These are phyloP conservation scores for Anoplopoma fimbria DNA, from an alignment of 2,113 vertebrate genomes.

Conservation along the genomic window DNA sequence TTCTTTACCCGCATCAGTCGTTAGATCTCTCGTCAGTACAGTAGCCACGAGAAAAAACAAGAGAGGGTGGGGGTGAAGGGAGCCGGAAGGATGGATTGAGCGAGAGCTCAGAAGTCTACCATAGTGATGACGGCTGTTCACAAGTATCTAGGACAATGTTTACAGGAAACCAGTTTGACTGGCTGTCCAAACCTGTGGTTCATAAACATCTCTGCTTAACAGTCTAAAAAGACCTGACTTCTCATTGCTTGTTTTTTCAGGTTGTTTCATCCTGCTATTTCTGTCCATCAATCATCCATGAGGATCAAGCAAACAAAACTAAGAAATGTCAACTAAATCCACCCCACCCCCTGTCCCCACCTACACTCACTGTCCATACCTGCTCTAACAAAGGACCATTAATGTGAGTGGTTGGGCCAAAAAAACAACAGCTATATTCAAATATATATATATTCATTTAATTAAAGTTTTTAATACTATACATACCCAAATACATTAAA, in stretches of 20 bases:
- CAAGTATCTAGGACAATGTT: slow-evolving; percentile 58
- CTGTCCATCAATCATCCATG: slow-evolving; percentile 9
- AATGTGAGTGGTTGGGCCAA: neutral
- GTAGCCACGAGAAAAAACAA: slow-evolving; percentile 53
- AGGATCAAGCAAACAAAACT: slow-evolving; percentile 21
- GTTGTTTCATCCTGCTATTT: slow-evolving; percentile 27
- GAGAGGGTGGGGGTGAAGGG: neutral
- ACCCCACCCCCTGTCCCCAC: neutral
- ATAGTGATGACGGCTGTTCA: slow-evolving; percentile 60
- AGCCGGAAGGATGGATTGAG: slow-evolving; percentile 43
- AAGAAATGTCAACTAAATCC: slow-evolving; percentile 25
- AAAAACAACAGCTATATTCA: neutral
- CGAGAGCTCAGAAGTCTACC: slow-evolving; percentile 33
- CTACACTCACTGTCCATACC: neutral
- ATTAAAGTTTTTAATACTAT: neutral
- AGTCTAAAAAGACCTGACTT: slow-evolving; percentile 16
- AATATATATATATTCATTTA: neutral
- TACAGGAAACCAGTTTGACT: slow-evolving; percentile 67
- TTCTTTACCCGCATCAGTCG: slow-evolving; percentile 39
- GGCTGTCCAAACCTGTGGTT: slow-evolving; percentile 45
- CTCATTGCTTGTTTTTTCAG: slow-evolving; percentile 1
- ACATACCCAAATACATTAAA: neutral
- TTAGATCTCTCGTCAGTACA: slow-evolving; percentile 66
- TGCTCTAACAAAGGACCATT: neutral
- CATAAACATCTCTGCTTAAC: slow-evolving; percentile 15